Percentiles rank a stretch among this genome's conserved stretches.
phyloP scores from a whole-genome alignment of 1,140 invertebrate species.

The Ladona fulva region DNA sequence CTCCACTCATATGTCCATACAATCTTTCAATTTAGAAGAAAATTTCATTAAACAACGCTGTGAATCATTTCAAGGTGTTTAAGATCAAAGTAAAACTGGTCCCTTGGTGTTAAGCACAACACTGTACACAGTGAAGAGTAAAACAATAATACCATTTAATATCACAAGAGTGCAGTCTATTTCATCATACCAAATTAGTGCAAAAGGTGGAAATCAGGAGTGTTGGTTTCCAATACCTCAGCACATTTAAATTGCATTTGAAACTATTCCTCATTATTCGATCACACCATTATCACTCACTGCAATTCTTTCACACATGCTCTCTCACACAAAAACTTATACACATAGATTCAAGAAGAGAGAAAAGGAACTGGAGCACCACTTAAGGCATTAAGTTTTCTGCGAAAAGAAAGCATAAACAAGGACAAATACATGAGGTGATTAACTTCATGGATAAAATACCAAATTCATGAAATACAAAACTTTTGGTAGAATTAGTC shows the following conservation, averaged over 20 bases:
- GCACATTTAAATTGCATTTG: background rate
- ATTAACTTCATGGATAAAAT: background rate
- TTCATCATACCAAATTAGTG: background rate
- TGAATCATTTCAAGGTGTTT: background rate
- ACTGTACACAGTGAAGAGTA: background rate
- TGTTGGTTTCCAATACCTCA: background rate
- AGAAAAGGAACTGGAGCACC: slow-evolving; percentile 3
- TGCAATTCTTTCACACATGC: background rate
- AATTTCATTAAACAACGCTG: background rate
- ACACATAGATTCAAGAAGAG: background rate
- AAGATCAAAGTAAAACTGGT: background rate
- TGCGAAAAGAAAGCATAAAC: background rate
- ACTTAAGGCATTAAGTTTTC: background rate
- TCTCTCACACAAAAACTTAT: background rate
- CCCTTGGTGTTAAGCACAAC: background rate
- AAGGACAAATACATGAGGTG: background rate
- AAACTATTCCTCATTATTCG: background rate
- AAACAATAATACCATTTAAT: slow-evolving; percentile 4
- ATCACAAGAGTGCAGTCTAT: slow-evolving; percentile 5
- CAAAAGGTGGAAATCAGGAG: background rate
- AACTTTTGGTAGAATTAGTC: background rate
- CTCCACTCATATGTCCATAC: background rate
- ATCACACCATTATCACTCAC: background rate
- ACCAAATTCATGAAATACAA: background rate
- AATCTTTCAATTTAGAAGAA: background rate